Evolutionary conservation across 23 tunicate genomes (phyloP).

Genomic region (Aplidium turbinatum): DNA sequence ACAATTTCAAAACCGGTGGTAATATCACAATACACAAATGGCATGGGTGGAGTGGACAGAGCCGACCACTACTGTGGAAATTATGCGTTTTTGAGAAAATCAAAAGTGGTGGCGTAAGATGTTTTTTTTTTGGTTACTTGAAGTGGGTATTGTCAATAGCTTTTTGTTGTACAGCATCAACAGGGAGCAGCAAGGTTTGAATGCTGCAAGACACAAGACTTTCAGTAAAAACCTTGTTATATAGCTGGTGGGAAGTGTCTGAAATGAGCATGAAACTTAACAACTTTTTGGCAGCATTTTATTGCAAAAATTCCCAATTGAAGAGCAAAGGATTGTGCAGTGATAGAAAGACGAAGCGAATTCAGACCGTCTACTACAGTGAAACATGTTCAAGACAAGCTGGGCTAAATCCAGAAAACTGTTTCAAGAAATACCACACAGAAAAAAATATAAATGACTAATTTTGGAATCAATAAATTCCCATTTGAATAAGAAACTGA

Average conservation of each 20-base stretch:
- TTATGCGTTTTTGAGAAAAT: conserved; percentile 24
- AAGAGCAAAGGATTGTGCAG: conserved; percentile 32
- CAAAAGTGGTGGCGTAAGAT: neutral
- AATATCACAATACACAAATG: conserved; percentile 24
- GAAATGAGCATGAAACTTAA: conserved; percentile 5
- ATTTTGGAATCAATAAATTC: no score
- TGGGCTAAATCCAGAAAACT: no score
- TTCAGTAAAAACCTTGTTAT: conserved; percentile 5
- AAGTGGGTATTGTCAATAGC: conserved; percentile 25
- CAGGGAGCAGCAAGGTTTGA: conserved; percentile 14
- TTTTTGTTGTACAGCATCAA: conserved; percentile 9
- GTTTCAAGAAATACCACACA: no score
- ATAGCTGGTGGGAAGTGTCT: conserved; percentile 13
- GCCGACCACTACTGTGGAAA: conserved; percentile 28
- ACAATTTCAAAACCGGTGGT: conserved; percentile 20
- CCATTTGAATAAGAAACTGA: no score
- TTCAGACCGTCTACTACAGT: no score
- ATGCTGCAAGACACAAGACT: neutral
- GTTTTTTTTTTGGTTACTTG: conserved; percentile 17
- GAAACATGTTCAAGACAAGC: no score
- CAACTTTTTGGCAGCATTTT: conserved; percentile 4
- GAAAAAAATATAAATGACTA: no score
- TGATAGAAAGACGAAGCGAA: conserved; percentile 9
- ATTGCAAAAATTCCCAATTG: conserved; percentile 7
- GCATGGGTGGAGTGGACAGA: conserved; percentile 16